These are phyloP conservation scores for Dynastes tityus DNA, from an alignment of 2,888 invertebrate species.

Conservation along the genomic window DNA sequence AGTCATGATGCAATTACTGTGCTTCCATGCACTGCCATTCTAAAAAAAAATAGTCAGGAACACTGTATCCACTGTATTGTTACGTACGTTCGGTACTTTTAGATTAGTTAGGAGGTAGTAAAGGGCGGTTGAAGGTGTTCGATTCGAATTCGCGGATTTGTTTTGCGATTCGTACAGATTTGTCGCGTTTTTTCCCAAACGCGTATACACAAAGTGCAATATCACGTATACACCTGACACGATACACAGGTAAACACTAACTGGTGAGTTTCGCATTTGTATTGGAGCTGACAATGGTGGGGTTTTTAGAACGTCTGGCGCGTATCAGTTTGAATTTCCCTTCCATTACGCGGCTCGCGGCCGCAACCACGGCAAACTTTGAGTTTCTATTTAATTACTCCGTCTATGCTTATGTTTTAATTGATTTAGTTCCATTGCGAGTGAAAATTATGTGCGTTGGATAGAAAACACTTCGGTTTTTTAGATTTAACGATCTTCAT, in stretches of 20 bases:
- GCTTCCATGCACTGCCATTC: slow-evolving; percentile 19
- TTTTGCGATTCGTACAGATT: not conserved
- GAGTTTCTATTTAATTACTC: slow-evolving; percentile 45
- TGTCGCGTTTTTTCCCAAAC: slow-evolving; percentile 31
- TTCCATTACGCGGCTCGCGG: slow-evolving; percentile 11
- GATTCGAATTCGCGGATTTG: not conserved
- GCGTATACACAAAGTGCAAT: not conserved
- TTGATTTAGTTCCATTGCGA: slow-evolving; percentile 21
- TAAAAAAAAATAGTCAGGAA: not conserved
- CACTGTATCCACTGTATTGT: not conserved
- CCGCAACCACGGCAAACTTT: slow-evolving; percentile 9
- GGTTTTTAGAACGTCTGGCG: slow-evolving; percentile 47
- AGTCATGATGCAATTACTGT: slow-evolving; percentile 53
- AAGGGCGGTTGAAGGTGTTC: not conserved
- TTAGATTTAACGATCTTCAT: too few species aligned
- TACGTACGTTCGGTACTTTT: not conserved
- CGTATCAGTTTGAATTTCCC: slow-evolving; percentile 45
- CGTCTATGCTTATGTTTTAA: slow-evolving; percentile 24
- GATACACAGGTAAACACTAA: slow-evolving; percentile 50
- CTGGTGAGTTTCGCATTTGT: slow-evolving; percentile 50
- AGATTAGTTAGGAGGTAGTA: not conserved
- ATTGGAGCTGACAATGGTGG: slow-evolving; percentile 42
- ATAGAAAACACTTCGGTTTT: not conserved
- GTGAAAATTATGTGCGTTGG: slow-evolving; percentile 27
- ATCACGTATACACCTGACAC: slow-evolving; percentile 46